These are phyloP conservation scores for Tinamus guttatus DNA, from an alignment of 2,113 vertebrate species.

Conservation along the genomic window DNA sequence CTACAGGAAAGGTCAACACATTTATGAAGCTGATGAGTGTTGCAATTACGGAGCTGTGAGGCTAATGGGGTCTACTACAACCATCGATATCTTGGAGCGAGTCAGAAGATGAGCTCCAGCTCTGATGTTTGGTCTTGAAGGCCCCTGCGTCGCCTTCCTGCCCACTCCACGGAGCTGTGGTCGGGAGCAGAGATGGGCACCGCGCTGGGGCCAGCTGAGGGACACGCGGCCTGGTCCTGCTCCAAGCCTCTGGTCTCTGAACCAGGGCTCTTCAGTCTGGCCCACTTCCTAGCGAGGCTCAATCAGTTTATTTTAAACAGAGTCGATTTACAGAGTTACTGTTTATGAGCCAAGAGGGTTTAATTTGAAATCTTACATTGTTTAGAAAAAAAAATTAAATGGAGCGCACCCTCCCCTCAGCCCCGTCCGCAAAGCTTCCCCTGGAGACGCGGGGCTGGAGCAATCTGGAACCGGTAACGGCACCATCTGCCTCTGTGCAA, in stretches of 20 bases:
- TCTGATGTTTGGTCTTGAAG: not conserved
- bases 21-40: not conserved
- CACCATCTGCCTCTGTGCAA: slow-evolving; percentile 56
- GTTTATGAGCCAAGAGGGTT: slow-evolving; percentile 10
- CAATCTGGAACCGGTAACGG: slow-evolving; percentile 51
- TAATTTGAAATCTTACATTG: not conserved
- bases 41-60: not conserved
- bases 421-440: slow-evolving; percentile 33
- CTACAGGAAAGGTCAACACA: not conserved
- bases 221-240: not conserved
- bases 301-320: not conserved
- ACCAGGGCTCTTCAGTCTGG: not conserved
- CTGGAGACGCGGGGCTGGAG: slow-evolving; percentile 44
- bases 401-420: not conserved
- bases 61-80: not conserved
- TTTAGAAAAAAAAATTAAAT: not conserved
- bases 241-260: not conserved
- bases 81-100: not conserved
- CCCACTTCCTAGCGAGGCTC: not conserved
- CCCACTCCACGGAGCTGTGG: too few relatives aligned
- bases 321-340: not conserved
- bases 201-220: not conserved
- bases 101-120: not conserved
- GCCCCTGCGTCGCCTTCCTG: too few relatives aligned
- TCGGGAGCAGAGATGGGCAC: not conserved